These are phyloP conservation scores for Salminus brasiliensis DNA, from an alignment of 2,113 vertebrate species.

Conservation along the genomic window DNA sequence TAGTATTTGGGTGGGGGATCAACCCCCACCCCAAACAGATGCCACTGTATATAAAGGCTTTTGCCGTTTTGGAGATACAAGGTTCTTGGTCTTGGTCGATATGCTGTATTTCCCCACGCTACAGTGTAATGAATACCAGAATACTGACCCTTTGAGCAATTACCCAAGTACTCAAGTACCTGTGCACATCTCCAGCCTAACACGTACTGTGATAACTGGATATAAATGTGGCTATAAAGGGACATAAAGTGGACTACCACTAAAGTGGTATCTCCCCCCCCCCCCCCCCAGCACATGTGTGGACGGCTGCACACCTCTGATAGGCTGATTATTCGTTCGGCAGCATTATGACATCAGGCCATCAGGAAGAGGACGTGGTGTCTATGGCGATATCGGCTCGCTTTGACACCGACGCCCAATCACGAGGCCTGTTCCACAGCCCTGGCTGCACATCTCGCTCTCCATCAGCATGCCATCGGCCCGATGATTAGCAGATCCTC, in stretches of 20 bases:
- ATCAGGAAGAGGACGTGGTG: background rate
- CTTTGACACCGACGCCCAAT: background rate
- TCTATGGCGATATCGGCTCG: background rate
- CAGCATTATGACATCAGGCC: background rate
- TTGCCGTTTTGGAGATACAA: too few species aligned
- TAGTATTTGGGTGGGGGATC: too few species aligned
- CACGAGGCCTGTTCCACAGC: background rate
- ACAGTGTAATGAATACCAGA: too few species aligned
- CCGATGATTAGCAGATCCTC: conserved; percentile 26
- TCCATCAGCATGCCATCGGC: background rate
- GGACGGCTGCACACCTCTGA: background rate
- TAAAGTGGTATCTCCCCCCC: too few species aligned
- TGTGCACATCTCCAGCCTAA: too few species aligned
- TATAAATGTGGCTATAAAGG: background rate
- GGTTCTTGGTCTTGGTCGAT: too few species aligned
- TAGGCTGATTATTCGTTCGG: background rate
- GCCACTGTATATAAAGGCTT: too few species aligned
- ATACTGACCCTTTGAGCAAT: too few species aligned
- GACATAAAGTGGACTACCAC: background rate
- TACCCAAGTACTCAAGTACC: too few species aligned
- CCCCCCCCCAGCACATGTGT: background rate
- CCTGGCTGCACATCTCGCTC: conserved; percentile 3
- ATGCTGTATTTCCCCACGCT: too few species aligned
- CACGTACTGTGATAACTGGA: background rate
- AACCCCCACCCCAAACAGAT: too few species aligned